These are phyloP conservation scores for Solea solea DNA, from an alignment of 2,113 vertebrate genomes.

Conservation along the genomic window DNA sequence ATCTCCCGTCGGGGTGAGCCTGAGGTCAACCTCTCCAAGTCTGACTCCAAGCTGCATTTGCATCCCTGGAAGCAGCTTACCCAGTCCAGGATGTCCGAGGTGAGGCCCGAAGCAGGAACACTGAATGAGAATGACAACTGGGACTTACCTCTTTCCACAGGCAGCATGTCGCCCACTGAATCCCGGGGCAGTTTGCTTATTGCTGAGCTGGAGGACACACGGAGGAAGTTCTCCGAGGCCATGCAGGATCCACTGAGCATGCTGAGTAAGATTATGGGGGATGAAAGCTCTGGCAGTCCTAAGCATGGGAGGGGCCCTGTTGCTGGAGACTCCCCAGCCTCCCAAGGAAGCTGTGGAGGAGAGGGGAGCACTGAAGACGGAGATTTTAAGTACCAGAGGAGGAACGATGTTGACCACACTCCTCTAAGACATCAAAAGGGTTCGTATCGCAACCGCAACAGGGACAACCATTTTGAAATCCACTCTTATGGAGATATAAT, in stretches of 20 bases:
- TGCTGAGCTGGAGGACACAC: slow-evolving; percentile 83
- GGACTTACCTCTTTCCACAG: slow-evolving; percentile 67
- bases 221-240: slow-evolving; percentile 83
- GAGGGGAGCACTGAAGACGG: slow-evolving; percentile 37
- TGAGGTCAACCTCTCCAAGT: slow-evolving; percentile 80
- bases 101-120: slow-evolving; percentile 33
- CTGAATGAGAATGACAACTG: slow-evolving; percentile 52
- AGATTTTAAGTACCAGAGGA: slow-evolving; percentile 25
- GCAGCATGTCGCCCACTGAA: slow-evolving; percentile 70
- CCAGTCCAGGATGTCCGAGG: slow-evolving; percentile 64
- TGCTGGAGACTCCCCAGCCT: slow-evolving; percentile 47
- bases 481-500: slow-evolving; percentile 81
- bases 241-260: slow-evolving; percentile 86
- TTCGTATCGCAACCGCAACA: not conserved
- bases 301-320: slow-evolving; percentile 52
- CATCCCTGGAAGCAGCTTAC: slow-evolving; percentile 79
- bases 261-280: slow-evolving; percentile 87
- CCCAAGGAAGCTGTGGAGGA: slow-evolving; percentile 68
- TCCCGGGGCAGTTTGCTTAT: slow-evolving; percentile 80
- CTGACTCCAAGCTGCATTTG: slow-evolving; percentile 82
- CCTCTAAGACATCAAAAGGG: slow-evolving; percentile 34
- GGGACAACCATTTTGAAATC: slow-evolving; percentile 78
- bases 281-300: slow-evolving; percentile 73
- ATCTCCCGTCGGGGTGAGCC: slow-evolving; percentile 77
- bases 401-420: slow-evolving; percentile 24